Percentiles rank a stretch among this genome's conserved stretches.
phyloP scores from a whole-genome alignment of 2,888 invertebrate genomes.

The Xylota segnis region DNA sequence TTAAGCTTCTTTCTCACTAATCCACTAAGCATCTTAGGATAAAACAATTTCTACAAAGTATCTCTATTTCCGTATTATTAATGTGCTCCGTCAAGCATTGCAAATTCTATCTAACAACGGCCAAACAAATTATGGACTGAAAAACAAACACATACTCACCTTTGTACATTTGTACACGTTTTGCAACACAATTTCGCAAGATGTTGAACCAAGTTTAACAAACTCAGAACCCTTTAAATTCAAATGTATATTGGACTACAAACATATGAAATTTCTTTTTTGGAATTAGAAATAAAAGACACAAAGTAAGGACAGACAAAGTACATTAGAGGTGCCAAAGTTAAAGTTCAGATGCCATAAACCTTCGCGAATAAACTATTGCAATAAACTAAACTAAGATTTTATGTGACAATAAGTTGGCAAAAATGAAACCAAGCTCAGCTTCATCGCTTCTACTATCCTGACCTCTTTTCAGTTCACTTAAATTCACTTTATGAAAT shows the following conservation, averaged over 20 bases:
- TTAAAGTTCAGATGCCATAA: too few species aligned
- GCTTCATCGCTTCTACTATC: neutral
- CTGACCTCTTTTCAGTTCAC: conserved; percentile 2
- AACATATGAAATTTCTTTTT: too few species aligned
- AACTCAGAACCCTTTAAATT: conserved; percentile 22
- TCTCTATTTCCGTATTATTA: neutral
- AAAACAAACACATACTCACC: neutral
- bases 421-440: neutral
- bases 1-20: conserved; percentile 25
- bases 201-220: too few species aligned
- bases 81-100: conserved; percentile 6
- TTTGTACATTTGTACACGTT: neutral
- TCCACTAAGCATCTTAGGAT: conserved; percentile 17
- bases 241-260: conserved; percentile 17
- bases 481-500: conserved; percentile 11
- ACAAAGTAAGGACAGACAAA: too few species aligned
- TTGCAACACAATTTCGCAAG: neutral
- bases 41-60: conserved; percentile 5
- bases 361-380: neutral
- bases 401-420: neutral
- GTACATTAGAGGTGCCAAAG: too few species aligned
- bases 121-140: conserved; percentile 8
- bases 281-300: too few species aligned
- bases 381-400: neutral
- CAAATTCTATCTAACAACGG: neutral